Evolutionary conservation across 2,888 invertebrate genomes (phyloP).

Genomic region (Punctoribates punctum): DNA sequence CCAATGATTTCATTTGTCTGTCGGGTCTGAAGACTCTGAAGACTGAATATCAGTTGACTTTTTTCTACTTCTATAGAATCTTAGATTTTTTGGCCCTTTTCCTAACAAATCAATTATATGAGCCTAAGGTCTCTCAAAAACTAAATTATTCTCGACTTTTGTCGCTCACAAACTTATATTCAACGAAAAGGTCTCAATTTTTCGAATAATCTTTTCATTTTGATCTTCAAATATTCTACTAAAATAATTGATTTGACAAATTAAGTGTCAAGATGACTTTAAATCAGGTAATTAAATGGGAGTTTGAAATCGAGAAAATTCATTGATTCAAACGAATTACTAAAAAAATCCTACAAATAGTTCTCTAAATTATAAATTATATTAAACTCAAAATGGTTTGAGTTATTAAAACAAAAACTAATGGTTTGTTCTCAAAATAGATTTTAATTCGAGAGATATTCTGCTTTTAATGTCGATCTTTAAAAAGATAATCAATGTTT

Average conservation of each 20-base stretch:
- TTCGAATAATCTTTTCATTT: not conserved
- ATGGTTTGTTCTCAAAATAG: too few relatives aligned
- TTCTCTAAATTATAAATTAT: not conserved
- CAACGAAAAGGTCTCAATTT: not conserved
- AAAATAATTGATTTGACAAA: too few relatives aligned
- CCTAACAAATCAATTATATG: constrained; percentile 5
- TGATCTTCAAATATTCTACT: too few relatives aligned
- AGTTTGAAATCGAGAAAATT: not conserved
- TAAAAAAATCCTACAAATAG: too few relatives aligned
- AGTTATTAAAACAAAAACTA: not conserved
- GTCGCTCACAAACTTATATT: not conserved
- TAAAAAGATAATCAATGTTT: too few relatives aligned
- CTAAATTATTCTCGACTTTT: not conserved
- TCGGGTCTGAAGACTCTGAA: too few relatives aligned
- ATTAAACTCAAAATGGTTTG: not conserved
- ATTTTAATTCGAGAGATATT: too few relatives aligned
- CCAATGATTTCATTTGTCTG: not conserved
- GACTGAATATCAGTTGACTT: not conserved
- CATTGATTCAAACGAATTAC: constrained; percentile 18
- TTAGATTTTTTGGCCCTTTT: not conserved
- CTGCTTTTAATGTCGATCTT: too few relatives aligned
- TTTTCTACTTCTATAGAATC: not conserved
- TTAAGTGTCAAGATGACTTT: not conserved
- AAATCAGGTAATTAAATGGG: not conserved
- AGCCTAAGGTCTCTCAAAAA: not conserved